phyloP scores from a whole-genome alignment of 1,140 invertebrate genomes.

The Cydia strobilella region DNA sequence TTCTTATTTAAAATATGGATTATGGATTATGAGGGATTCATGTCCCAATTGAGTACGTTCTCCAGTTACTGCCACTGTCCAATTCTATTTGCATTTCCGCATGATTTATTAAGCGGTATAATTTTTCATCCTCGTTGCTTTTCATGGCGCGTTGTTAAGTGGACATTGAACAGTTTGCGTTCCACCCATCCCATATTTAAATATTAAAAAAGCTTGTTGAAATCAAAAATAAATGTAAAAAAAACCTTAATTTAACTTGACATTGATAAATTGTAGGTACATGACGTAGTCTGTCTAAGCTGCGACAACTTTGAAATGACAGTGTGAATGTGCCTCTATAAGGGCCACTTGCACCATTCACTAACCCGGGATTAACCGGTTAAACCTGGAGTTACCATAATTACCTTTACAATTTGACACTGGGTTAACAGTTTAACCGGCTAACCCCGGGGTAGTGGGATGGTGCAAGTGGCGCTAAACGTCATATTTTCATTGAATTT shows the following conservation, averaged over 20 bases:
- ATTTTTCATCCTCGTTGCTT: constrained; percentile 46
- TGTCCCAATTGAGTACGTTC: neutral
- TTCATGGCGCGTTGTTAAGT: constrained; percentile 39
- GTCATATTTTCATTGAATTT: no score
- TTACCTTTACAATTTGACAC: no score
- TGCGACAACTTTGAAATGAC: no score
- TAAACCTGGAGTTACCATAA: no score
- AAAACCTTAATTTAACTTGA: neutral
- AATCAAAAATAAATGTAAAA: neutral
- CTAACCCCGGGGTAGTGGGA: no score
- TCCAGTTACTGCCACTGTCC: neutral
- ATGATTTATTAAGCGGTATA: constrained; percentile 40
- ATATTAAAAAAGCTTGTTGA: neutral
- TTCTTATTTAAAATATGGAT: neutral
- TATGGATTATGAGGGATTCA: no score
- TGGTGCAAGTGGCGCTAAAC: no score
- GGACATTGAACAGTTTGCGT: constrained; percentile 42
- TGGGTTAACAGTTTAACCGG: no score
- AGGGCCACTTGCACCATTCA: no score
- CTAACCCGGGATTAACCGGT: no score
- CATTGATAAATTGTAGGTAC: neutral
- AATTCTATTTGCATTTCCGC: constrained; percentile 38
- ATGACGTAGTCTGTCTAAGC: no score
- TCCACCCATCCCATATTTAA: constrained; percentile 8
- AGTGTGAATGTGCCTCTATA: no score